A percentile compares a stretch with the other conserved stretches of the same genome.
Evolutionary conservation across 1,140 invertebrate species (phyloP).

Genomic region (Ladona fulva): DNA sequence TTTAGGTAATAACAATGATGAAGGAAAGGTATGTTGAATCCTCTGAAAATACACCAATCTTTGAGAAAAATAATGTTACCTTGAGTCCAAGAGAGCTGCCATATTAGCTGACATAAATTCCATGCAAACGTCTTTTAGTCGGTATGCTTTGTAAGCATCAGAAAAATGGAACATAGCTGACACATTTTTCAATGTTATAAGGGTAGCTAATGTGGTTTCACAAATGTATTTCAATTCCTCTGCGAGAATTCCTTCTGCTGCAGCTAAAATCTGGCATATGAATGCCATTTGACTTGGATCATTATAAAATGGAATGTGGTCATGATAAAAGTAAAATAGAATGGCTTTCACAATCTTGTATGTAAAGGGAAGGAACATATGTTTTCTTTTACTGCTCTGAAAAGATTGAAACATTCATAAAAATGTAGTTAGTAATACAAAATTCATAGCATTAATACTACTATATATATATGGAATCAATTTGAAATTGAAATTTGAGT

Average conservation of each 20-base stretch:
- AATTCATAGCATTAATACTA: too few relatives aligned
- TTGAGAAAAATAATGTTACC: constrained; percentile 28
- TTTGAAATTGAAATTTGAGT: too few relatives aligned
- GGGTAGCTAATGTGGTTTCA: constrained; percentile 48
- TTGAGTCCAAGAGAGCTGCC: constrained; percentile 52
- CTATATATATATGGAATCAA: too few relatives aligned
- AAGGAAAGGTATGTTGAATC: too few relatives aligned
- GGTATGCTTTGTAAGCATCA: constrained; percentile 50
- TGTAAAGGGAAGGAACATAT: constrained; percentile 35
- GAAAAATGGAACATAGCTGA: constrained; percentile 57
- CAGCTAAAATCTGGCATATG: constrained; percentile 54
- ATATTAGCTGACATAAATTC: constrained; percentile 62
- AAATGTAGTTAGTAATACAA: too few relatives aligned
- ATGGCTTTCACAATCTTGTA: constrained; percentile 46
- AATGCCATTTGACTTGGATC: constrained; percentile 42
- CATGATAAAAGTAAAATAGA: constrained; percentile 59
- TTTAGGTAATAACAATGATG: too few relatives aligned
- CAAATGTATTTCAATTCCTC: constrained; percentile 52
- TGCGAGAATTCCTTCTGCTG: constrained; percentile 60
- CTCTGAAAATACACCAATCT: background rate
- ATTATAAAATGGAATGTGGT: constrained; percentile 45
- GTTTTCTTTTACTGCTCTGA: background rate
- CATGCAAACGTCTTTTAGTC: constrained; percentile 56
- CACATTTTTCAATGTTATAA: constrained; percentile 59
- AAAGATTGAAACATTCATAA: too few relatives aligned